phyloP scores from a whole-genome alignment of 2,888 invertebrate species.

The Polyommatus icarus region DNA sequence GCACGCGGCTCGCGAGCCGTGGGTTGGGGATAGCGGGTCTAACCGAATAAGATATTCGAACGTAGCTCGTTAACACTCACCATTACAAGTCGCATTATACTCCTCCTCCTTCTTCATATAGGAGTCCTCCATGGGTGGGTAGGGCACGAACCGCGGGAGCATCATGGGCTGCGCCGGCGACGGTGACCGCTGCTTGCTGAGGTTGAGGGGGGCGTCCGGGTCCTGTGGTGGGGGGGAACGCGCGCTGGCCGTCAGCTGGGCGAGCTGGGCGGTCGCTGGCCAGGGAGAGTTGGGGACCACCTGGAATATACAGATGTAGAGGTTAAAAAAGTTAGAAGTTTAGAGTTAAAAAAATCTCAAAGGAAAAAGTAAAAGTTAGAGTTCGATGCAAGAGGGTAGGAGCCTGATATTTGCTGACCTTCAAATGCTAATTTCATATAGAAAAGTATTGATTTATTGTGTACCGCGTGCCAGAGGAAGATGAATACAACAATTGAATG shows the following conservation, averaged over 20 bases:
- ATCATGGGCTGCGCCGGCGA: conserved; percentile 80
- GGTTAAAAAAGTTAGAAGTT: no score
- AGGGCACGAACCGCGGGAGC: conserved; percentile 75
- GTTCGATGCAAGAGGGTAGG: no score
- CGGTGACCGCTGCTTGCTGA: conserved; percentile 90
- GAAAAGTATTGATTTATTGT: no score
- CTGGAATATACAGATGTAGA: conserved; percentile 48
- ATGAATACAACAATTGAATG: no score
- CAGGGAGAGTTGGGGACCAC: conserved; percentile 80
- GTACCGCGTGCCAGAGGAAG: no score
- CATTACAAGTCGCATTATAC: conserved; percentile 64
- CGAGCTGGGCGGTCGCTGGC: conserved; percentile 86
- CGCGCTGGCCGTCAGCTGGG: conserved; percentile 82
- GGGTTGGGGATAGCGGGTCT: no score
- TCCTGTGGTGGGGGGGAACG: conserved; percentile 83
- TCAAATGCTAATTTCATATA: no score
- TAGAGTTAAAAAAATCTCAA: no score
- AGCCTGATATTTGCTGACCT: no score
- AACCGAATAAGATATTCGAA: background rate
- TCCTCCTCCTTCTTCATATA: conserved; percentile 75
- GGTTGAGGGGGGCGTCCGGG: conserved; percentile 92
- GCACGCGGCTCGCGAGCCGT: no score
- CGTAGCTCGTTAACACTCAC: conserved; percentile 51
- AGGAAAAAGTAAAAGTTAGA: no score
- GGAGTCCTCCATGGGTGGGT: conserved; percentile 70